Conservation (phyloP, 2,797 vertebrate genomes). For the Vespertilio murinus region DNA sequence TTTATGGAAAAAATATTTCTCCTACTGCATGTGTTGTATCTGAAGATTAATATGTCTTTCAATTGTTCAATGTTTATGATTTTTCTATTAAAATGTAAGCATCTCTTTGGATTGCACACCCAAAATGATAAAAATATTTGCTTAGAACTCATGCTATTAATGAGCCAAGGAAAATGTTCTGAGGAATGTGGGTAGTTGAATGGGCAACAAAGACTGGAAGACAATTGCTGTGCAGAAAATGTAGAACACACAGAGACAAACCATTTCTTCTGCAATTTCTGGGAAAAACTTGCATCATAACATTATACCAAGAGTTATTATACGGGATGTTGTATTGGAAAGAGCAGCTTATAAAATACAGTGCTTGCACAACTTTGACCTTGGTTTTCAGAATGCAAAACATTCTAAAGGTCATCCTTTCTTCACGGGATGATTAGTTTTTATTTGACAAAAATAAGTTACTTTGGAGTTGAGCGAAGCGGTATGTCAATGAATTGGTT, state of each 20-base stretch:
- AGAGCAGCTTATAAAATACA: neutral
- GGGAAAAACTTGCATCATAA: neutral
- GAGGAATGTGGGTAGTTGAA: neutral
- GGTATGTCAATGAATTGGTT: constrained; percentile 44
- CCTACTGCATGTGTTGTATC: neutral
- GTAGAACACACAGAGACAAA: neutral
- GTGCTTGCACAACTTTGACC: neutral
- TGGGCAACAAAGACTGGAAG: neutral
- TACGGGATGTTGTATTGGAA: neutral
- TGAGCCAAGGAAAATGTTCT: neutral
- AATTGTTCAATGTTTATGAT: neutral
- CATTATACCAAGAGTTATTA: neutral
- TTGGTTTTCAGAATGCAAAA: constrained; percentile 17
- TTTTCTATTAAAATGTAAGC: constrained; percentile 42
- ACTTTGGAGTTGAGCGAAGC: constrained; percentile 62
- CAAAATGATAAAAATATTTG: neutral
- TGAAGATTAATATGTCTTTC: neutral
- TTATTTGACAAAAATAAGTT: constrained; percentile 70
- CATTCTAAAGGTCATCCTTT: constrained; percentile 62
- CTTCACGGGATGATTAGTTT: constrained; percentile 66
- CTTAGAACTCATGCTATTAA: neutral
- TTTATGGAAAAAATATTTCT: neutral
- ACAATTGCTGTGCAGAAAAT: neutral
- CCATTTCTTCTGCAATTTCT: neutral
- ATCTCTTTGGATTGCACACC: neutral